Base-by-base conservation (phyloP, 2,113 vertebrate genomes). In the Myotis davidii region DNA sequence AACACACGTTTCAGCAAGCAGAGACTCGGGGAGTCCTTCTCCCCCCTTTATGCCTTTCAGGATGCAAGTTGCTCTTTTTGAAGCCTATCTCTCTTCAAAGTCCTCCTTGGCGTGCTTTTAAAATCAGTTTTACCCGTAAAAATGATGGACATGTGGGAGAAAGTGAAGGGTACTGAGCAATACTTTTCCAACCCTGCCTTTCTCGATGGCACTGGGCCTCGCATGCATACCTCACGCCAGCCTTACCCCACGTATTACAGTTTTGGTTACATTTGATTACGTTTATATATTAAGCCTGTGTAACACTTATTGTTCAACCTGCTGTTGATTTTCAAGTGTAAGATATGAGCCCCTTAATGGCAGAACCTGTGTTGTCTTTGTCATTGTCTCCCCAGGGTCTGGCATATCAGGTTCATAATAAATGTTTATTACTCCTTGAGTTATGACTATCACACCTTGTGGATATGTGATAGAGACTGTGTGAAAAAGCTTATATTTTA, bases 401-500 rank as follows among this genome's bases (percentile, higher is more conserved):
- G 54, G 77, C 45, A 56, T 9, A 23, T 23, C 29, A 45, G 52
- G 23, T 45, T 88, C 59, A 74, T 61, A 89, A 70, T 88, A 77
- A 93, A 54, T 93, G 42, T 50, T 37, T 92, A 29, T 52, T 86
- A 14, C 37, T 84, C n/a, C 29, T 56, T 64, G 39, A 76, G 72
- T 67, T 79, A 32, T 91, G 61, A 50, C 50, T 67, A 0, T 78
- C 18, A 78, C 42, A 8, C 23, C 42, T 88, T 92, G 42, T 77
- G 42, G 70, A 4, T 21, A 3, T 42, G 34, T 20, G 50, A 42
- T 82, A 79, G 64, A 65, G 18, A 78, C 52, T 48, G 9, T 77
- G 48, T 85, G 42, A 82, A 88, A 94, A 88, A 25, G 67, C 21
- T 32, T 42, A 10, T 52, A 50, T 90, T 90, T 94, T 48, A 42